Conservation (phyloP, 1,140 invertebrate genomes). For the Drosophila nikananu region DNA sequence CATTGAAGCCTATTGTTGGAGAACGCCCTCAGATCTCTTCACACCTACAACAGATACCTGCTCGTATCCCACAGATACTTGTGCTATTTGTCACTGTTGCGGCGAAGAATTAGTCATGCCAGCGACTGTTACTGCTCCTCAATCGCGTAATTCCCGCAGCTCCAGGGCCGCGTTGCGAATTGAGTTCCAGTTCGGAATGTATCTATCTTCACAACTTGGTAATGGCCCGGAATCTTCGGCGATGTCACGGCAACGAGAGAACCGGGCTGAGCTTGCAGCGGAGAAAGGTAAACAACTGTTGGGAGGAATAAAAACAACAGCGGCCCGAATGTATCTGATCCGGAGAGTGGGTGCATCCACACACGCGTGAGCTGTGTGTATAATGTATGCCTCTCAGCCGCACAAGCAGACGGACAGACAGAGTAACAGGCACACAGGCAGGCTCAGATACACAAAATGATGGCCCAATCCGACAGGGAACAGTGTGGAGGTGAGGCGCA, state of each 20-base stretch:
- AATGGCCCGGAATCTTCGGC: conserved; percentile 46
- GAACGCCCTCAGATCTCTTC: conserved; percentile 44
- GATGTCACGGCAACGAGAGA: conserved; percentile 38
- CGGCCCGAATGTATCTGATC: conserved; percentile 48
- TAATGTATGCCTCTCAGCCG: conserved; percentile 62
- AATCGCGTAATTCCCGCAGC: conserved; percentile 28
- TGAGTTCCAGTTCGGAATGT: conserved; percentile 29
- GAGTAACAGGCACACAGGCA: conserved; percentile 28
- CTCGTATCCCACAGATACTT: conserved; percentile 25
- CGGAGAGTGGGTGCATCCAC: conserved; percentile 68
- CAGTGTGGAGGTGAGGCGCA: conserved; percentile 22
- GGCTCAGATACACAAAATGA: conserved; percentile 46
- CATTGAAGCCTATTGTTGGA: conserved; percentile 41
- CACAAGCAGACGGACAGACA: conserved; percentile 18
- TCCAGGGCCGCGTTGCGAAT: conserved; percentile 33
- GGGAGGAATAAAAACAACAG: conserved; percentile 41
- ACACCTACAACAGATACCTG: conserved; percentile 64
- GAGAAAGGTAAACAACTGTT: conserved; percentile 58
- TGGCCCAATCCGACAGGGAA: conserved; percentile 14
- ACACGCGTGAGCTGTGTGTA: conserved; percentile 66
- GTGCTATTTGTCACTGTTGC: conserved; percentile 45
- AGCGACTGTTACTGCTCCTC: conserved; percentile 32
- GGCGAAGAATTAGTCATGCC: conserved; percentile 58
- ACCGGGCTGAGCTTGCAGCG: conserved; percentile 65
- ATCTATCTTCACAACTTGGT: conserved; percentile 57